Base-by-base conservation (phyloP, 2,113 vertebrate species). In the Brevimyrus niger region DNA sequence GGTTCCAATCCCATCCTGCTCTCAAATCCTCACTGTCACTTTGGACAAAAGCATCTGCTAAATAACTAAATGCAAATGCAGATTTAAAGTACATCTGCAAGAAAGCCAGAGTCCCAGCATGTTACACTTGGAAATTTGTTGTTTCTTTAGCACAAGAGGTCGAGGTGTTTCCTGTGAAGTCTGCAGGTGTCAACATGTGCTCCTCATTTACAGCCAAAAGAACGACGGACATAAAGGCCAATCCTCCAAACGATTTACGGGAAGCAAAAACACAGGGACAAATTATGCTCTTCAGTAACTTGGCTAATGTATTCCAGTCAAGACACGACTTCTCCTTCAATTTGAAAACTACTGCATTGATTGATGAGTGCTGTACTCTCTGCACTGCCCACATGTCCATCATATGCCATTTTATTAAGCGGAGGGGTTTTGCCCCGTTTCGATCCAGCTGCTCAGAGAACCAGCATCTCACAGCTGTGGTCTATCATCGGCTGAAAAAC, bases 241-340 rank as follows among this genome's bases (percentile, higher is more conserved):
- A 89, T 92, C 89, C 88, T 90, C 90, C 88, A 92, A 86, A 91
- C 84, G 90, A 88, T 88, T 90, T 27, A 76, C 15, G 55, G 48
- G 9, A 83, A 89, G 13, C 31, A 50, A 53, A 88, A 50, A 88
- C 8, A 53, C 23, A 61, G 5, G 35, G 91, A 91, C 88, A 91
- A 92, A 92, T 87, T 90, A 83, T 90, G 86, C 88, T 94, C 91
- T 89, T 88, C 90, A 92, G 94, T 93, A 92, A 94, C 90, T 92
- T 89, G 93, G 89, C 90, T 92, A 91, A 93, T 94, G 92, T 91
- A 93, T 93, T 94, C 93, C 93, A 94, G 94, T 93, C 93, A 92
- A 91, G 89, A 92, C 89, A 87, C 90, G 91, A 90, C 89, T 91
- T 91, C 90, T 91, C 92, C 91, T 91, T 93, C 92, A 94, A 93